phyloP scores from a whole-genome alignment of 2,113 vertebrate species.

The Poicephalus gulielmi region DNA sequence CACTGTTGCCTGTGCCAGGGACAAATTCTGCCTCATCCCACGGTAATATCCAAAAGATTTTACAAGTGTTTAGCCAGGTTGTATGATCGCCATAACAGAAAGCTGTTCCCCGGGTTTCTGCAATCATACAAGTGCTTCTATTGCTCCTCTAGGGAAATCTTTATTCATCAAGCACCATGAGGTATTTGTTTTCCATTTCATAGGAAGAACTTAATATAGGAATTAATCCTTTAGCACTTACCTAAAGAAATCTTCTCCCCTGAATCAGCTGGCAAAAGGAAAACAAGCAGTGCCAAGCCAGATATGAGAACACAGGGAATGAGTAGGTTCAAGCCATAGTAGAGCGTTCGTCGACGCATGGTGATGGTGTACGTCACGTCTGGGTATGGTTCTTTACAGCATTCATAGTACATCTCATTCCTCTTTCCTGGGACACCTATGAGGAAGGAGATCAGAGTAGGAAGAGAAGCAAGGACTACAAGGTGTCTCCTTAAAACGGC shows the following conservation, averaged over 20 bases:
- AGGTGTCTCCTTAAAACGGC: background rate
- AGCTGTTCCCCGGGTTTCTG: background rate
- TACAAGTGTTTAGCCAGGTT: background rate
- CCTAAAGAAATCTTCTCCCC: slow-evolving; percentile 86
- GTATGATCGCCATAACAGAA: background rate
- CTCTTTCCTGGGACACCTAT: slow-evolving; percentile 86
- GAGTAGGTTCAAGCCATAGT: slow-evolving; percentile 89
- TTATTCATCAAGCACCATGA: background rate
- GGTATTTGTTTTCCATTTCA: background rate
- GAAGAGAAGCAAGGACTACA: background rate
- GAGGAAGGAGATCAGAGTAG: background rate
- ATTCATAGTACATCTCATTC: slow-evolving; percentile 89
- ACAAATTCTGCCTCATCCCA: background rate
- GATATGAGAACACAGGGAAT: slow-evolving; percentile 91
- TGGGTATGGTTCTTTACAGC: slow-evolving; percentile 90
- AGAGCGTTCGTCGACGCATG: slow-evolving; percentile 87
- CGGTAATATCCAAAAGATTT: background rate
- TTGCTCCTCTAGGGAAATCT: background rate
- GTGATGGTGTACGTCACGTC: slow-evolving; percentile 91
- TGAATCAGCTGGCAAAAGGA: slow-evolving; percentile 89
- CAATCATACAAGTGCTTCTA: background rate
- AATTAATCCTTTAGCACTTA: background rate
- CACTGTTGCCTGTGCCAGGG: background rate
- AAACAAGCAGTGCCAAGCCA: slow-evolving; percentile 87
- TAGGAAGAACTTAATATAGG: background rate